Conservation (phyloP, 2,113 vertebrate species). For the Protobothrops flavoviridis region DNA sequence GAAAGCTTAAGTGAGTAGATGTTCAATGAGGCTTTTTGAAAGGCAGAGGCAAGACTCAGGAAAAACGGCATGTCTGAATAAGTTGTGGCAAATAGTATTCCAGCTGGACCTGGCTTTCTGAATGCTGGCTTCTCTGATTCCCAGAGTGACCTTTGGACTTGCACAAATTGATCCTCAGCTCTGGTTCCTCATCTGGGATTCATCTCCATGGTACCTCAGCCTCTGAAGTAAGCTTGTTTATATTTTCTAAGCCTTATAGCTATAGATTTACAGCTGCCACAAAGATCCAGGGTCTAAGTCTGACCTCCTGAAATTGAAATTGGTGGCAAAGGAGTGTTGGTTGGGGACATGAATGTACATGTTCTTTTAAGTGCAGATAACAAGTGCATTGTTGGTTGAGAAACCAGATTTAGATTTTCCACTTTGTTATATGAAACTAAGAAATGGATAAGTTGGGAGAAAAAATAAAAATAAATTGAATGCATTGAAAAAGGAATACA, state of each 20-base stretch:
- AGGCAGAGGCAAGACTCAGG: background rate
- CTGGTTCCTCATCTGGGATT: background rate
- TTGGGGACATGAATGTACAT: background rate
- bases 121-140: background rate
- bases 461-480: background rate
- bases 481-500: background rate
- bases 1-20: background rate
- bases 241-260: background rate
- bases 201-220: background rate
- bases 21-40: background rate
- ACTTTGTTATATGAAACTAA: background rate
- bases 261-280: background rate
- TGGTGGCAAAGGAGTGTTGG: background rate
- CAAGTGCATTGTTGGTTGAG: background rate
- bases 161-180: background rate
- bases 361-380: background rate
- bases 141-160: background rate
- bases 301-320: background rate
- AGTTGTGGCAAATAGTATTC: background rate
- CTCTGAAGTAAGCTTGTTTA: background rate
- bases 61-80: background rate
- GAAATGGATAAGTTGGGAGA: background rate
- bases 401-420: background rate
- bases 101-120: background rate
- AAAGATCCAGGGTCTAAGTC: background rate